Conservation (phyloP, 1,140 invertebrate species). For the Panagrolaimus sp. region DNA sequence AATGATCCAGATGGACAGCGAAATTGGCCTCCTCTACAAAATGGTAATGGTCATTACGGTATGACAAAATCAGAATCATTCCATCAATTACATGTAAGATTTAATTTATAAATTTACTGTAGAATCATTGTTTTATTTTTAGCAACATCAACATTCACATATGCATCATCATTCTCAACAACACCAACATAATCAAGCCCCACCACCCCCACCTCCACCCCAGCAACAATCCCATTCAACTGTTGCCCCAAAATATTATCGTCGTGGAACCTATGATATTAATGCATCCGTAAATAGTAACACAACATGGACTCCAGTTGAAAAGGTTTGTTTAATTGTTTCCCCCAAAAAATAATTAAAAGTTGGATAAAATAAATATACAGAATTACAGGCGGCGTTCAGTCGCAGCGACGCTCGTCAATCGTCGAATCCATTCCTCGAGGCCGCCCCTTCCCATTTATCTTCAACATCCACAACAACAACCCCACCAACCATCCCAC, state of each 20-base stretch:
- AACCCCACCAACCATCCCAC: neutral
- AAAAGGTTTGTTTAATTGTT: neutral
- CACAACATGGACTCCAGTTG: neutral
- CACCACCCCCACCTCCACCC: neutral
- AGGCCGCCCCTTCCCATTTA: neutral
- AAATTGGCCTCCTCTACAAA: constrained; percentile 1
- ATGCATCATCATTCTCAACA: too few relatives aligned
- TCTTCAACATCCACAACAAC: neutral
- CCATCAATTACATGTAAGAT: constrained; percentile 11
- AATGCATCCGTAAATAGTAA: neutral
- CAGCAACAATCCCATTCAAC: neutral
- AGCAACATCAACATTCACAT: neutral
- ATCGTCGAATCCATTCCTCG: neutral
- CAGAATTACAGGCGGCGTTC: constrained; percentile 15
- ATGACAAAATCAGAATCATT: neutral
- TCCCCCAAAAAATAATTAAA: neutral
- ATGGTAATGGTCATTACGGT: neutral
- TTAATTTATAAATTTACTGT: neutral
- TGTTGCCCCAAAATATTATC: neutral
- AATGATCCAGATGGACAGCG: neutral
- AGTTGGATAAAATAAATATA: neutral
- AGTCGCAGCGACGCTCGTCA: constrained; percentile 18
- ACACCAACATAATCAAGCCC: too few relatives aligned
- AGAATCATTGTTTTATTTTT: neutral
- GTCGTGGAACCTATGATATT: neutral